A percentile compares a stretch with the other conserved stretches of the same genome.
Evolutionary conservation across 2,888 invertebrate species (phyloP).

Genomic region (Colostygia pectinataria): DNA sequence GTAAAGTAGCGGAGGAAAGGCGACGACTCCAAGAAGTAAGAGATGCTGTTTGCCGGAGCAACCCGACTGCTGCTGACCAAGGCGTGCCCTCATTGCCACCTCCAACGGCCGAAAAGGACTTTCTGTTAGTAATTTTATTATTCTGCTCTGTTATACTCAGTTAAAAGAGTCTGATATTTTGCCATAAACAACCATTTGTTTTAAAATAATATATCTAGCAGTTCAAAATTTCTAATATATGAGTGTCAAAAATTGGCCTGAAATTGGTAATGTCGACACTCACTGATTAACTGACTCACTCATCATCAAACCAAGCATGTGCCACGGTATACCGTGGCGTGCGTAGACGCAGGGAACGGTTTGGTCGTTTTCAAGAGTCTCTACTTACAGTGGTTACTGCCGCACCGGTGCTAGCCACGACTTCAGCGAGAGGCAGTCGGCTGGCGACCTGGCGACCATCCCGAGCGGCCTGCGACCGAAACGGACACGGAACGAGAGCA

Average conservation of each 20-base stretch:
- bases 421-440: constrained; percentile 46
- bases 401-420: constrained; percentile 34
- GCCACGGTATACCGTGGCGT: too few relatives aligned
- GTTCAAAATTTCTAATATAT: too few relatives aligned
- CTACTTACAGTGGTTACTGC: constrained; percentile 37
- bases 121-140: constrained; percentile 31
- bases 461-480: constrained; percentile 37
- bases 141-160: too few relatives aligned
- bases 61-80: constrained; percentile 29
- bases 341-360: too few relatives aligned
- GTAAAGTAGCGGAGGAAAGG: constrained; percentile 66
- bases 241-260: too few relatives aligned
- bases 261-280: too few relatives aligned
- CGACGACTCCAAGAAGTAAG: constrained; percentile 65
- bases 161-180: too few relatives aligned
- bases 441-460: constrained; percentile 50
- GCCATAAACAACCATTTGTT: too few relatives aligned
- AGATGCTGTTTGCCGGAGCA: constrained; percentile 61
- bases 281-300: too few relatives aligned
- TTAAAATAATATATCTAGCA: too few relatives aligned
- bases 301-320: too few relatives aligned
- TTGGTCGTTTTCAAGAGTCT: too few relatives aligned
- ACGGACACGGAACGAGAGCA: constrained; percentile 45
- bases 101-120: constrained; percentile 37
- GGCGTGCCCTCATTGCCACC: constrained; percentile 6